Conservation (phyloP, 2,113 vertebrate genomes). For the Desmodus rotundus region DNA sequence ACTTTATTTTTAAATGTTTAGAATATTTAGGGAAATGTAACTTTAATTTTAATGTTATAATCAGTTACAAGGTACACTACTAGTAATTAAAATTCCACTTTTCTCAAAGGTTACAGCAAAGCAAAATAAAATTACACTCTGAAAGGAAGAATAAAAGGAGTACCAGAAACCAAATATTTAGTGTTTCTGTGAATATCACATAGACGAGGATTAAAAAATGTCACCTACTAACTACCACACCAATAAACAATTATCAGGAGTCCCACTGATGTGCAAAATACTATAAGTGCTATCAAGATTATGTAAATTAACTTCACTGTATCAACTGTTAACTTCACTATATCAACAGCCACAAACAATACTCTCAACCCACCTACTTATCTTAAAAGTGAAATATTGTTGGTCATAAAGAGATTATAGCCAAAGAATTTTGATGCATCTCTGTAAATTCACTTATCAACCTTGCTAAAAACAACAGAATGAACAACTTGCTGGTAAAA, state of each 20-base stretch:
- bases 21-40: constrained; percentile 3
- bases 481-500: not conserved
- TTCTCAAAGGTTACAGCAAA: constrained; percentile 51
- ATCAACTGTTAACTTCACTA: not conserved
- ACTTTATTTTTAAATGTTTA: constrained; percentile 48
- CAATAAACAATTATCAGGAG: constrained; percentile 17
- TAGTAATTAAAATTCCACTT: constrained; percentile 40
- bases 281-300: not conserved
- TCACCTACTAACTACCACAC: constrained; percentile 32
- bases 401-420: constrained; percentile 17
- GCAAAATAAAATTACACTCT: constrained; percentile 34
- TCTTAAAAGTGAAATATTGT: constrained; percentile 11
- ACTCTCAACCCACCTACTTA: not conserved
- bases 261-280: not conserved
- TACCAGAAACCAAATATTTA: not conserved
- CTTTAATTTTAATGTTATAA: constrained; percentile 44
- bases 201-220: not conserved
- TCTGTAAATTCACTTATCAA: not conserved
- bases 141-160: constrained; percentile 2
- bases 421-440: not conserved
- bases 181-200: not conserved
- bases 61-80: not conserved
- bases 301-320: not conserved
- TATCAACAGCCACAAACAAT: constrained; percentile 19
- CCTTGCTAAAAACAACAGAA: not conserved